phyloP scores from a whole-genome alignment of 2,797 vertebrate genomes.

The Neostethus bicornis region DNA sequence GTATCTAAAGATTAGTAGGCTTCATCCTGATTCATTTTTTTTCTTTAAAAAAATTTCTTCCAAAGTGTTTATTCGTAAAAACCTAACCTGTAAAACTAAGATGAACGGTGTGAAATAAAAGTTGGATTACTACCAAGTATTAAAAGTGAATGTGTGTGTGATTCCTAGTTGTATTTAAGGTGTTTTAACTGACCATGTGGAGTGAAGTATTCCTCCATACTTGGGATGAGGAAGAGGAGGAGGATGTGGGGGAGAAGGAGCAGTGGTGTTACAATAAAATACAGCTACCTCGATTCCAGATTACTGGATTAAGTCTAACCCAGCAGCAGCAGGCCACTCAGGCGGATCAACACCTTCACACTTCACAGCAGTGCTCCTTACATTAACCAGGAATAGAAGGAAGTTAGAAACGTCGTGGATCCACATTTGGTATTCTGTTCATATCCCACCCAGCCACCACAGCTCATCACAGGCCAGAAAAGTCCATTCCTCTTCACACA shows the following conservation, averaged over 20 bases:
- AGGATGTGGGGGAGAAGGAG: conserved; percentile 34
- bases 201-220: conserved; percentile 15
- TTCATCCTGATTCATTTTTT: too few species aligned
- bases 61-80: too few species aligned
- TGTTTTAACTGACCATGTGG: background rate
- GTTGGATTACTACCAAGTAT: background rate
- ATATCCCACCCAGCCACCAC: conserved; percentile 41
- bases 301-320: conserved; percentile 68
- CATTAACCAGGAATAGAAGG: conserved; percentile 26
- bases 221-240: conserved; percentile 28
- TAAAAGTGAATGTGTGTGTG: background rate
- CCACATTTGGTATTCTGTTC: conserved; percentile 60
- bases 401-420: conserved; percentile 36
- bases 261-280: conserved; percentile 57
- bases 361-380: conserved; percentile 27
- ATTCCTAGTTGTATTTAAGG: background rate
- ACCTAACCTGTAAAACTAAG: too few species aligned
- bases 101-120: too few species aligned
- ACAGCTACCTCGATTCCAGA: conserved; percentile 57
- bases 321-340: conserved; percentile 56
- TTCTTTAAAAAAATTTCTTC: too few species aligned
- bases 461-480: conserved; percentile 62
- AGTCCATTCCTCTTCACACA: conserved; percentile 30
- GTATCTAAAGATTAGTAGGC: too few species aligned
- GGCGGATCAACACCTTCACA: conserved; percentile 51